Conservation (phyloP, 2,797 vertebrate genomes). For the Dipus sagitta region DNA sequence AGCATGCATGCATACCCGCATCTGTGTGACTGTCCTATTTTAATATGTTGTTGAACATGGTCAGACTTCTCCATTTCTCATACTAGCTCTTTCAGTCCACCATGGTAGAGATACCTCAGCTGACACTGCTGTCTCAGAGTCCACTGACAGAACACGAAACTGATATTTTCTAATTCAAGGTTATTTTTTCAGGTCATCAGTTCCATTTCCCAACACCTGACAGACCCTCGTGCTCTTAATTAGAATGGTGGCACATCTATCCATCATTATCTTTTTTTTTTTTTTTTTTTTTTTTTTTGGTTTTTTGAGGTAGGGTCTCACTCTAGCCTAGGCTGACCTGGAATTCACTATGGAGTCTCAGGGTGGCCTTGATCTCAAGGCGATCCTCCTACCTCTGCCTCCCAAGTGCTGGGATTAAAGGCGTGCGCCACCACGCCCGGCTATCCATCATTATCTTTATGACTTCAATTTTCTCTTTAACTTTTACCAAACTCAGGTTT, state of each 20-base stretch:
- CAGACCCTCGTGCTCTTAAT: slow-evolving; percentile 16
- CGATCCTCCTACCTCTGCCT: no score
- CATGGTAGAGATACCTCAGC: neutral
- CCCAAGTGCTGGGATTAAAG: no score
- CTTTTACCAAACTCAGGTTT: neutral
- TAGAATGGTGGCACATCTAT: neutral
- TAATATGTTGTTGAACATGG: neutral
- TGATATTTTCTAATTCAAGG: slow-evolving; percentile 42
- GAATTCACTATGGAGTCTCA: no score
- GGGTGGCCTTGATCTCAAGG: no score
- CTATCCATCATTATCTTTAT: neutral
- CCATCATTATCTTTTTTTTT: slow-evolving; percentile 56
- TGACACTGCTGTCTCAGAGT: neutral
- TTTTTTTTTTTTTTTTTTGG: no score
- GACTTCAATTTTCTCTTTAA: slow-evolving; percentile 37
- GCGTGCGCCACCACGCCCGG: no score
- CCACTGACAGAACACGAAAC: neutral
- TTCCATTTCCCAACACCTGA: slow-evolving; percentile 60
- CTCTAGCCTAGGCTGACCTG: no score
- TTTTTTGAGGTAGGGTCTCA: no score
- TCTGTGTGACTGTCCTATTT: neutral
- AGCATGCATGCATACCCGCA: neutral
- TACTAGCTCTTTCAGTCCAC: neutral
- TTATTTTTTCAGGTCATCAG: slow-evolving; percentile 64
- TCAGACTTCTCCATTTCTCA: neutral